phyloP scores from a whole-genome alignment of 2,888 invertebrate species.

The Agriotes lineatus region DNA sequence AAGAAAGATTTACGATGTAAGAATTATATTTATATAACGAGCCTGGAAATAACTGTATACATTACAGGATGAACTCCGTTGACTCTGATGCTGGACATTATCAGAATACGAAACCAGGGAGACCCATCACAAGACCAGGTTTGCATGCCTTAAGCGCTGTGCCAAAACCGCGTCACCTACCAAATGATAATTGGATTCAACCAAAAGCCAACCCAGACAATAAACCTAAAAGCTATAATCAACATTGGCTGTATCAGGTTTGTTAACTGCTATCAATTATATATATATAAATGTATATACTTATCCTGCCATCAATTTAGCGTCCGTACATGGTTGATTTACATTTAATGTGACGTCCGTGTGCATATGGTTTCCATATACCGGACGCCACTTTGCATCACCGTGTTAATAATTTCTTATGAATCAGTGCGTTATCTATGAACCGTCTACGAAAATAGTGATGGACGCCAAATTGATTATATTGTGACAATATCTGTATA shows the following conservation, averaged over 20 bases:
- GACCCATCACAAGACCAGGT: conserved; percentile 80
- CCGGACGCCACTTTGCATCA: too few relatives aligned
- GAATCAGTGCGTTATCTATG: too few relatives aligned
- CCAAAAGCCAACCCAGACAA: conserved; percentile 70
- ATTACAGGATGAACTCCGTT: conserved; percentile 46
- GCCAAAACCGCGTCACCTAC: conserved; percentile 81
- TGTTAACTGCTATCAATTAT: too few relatives aligned
- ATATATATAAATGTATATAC: too few relatives aligned
- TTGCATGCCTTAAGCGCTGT: conserved; percentile 80
- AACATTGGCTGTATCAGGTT: conserved; percentile 94
- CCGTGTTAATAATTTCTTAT: too few relatives aligned
- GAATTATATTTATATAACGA: conserved; percentile 9
- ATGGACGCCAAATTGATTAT: too few relatives aligned
- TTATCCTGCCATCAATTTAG: too few relatives aligned
- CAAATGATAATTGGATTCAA: conserved; percentile 80
- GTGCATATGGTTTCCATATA: too few relatives aligned
- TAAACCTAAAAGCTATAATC: conserved; percentile 77
- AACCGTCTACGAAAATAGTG: too few relatives aligned
- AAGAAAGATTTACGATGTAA: conserved; percentile 48
- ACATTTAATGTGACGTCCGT: too few relatives aligned
- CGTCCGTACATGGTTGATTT: too few relatives aligned
- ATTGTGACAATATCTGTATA: too few relatives aligned
- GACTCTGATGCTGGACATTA: conserved; percentile 50
- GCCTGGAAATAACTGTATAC: not conserved
- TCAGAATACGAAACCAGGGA: conserved; percentile 45